Percentiles rank a stretch among this genome's conserved stretches.
phyloP scores from a whole-genome alignment of 2,797 vertebrate genomes.

The Notolepis coatsorum region DNA sequence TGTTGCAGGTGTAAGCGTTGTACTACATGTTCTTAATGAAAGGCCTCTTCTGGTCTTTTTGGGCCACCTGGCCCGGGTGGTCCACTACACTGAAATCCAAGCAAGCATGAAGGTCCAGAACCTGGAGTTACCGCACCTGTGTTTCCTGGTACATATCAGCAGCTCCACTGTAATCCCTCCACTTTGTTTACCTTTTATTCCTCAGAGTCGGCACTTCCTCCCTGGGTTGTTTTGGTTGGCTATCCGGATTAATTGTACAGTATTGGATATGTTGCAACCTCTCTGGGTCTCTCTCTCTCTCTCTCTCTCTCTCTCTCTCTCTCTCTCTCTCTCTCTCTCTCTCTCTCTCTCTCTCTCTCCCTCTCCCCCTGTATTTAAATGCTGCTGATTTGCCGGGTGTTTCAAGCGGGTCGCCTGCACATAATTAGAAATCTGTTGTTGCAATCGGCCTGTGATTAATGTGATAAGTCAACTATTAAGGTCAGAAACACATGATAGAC shows the following conservation, averaged over 20 bases:
- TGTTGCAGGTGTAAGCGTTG: slow-evolving; percentile 45
- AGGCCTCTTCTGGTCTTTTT: not conserved
- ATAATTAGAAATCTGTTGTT: slow-evolving; percentile 59
- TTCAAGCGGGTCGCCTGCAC: not conserved
- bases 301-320: slow-evolving; percentile 19
- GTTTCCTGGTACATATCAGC: slow-evolving; percentile 47
- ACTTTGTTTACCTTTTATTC: slow-evolving; percentile 53
- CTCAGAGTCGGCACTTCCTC: slow-evolving; percentile 32
- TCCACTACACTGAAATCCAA: slow-evolving; percentile 18
- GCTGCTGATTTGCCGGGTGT: slow-evolving; percentile 21
- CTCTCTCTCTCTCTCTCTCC: slow-evolving; percentile 23
- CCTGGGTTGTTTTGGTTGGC: slow-evolving; percentile 69
- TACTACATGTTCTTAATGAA: slow-evolving; percentile 9
- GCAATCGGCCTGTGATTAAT: slow-evolving; percentile 54
- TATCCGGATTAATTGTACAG: slow-evolving; percentile 46
- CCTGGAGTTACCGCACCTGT: slow-evolving; percentile 68
- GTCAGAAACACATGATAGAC: slow-evolving; percentile 20
- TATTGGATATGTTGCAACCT: slow-evolving; percentile 41
- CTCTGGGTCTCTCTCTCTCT: slow-evolving; percentile 18
- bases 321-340: slow-evolving; percentile 19
- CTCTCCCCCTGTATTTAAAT: slow-evolving; percentile 19
- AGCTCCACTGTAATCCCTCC: slow-evolving; percentile 38
- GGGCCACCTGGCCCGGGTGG: slow-evolving; percentile 31
- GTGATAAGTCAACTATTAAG: slow-evolving; percentile 43
- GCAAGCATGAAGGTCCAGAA: slow-evolving; percentile 19